These are phyloP conservation scores for Eristalis tenax DNA, from an alignment of 2,888 invertebrate species.

Conservation along the genomic window DNA sequence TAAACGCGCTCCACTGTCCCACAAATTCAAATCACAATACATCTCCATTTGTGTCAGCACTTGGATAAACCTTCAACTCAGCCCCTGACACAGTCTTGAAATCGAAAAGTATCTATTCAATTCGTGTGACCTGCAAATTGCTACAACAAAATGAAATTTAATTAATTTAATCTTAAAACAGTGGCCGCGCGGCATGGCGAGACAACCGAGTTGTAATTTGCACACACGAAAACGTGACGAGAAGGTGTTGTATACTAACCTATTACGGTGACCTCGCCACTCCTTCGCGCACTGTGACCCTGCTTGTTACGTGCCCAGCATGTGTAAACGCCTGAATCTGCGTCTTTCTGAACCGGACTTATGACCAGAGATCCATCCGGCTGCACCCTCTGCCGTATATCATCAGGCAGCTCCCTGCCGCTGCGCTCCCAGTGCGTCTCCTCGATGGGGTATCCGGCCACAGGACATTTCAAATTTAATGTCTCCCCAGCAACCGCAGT, in stretches of 20 bases:
- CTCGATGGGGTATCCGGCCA: slow-evolving; percentile 91
- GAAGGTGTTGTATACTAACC: slow-evolving; percentile 83
- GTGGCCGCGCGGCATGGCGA: slow-evolving; percentile 70
- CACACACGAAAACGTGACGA: slow-evolving; percentile 7
- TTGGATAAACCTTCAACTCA: not conserved
- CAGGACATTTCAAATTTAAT: slow-evolving; percentile 89
- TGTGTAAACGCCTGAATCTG: slow-evolving; percentile 90
- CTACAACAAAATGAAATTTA: slow-evolving; percentile 60
- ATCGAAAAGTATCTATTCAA: not conserved
- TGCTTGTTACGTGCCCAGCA: slow-evolving; percentile 91
- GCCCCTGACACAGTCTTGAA: not conserved
- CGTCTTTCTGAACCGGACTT: slow-evolving; percentile 88
- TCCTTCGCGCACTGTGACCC: slow-evolving; percentile 87
- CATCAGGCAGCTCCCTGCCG: slow-evolving; percentile 88
- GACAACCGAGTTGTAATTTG: slow-evolving; percentile 58
- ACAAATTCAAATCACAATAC: slow-evolving; percentile 39
- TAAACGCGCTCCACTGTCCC: slow-evolving; percentile 22
- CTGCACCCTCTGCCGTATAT: slow-evolving; percentile 88
- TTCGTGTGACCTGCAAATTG: slow-evolving; percentile 12
- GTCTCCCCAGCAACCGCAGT: slow-evolving; percentile 91
- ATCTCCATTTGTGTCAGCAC: slow-evolving; percentile 19
- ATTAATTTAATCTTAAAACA: slow-evolving; percentile 60
- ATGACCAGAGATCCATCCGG: slow-evolving; percentile 89
- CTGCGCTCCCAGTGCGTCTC: slow-evolving; percentile 90
- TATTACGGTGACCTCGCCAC: slow-evolving; percentile 89